Evolutionary conservation across 2,113 vertebrate genomes (phyloP).

Genomic region (Rhombomys opimus): DNA sequence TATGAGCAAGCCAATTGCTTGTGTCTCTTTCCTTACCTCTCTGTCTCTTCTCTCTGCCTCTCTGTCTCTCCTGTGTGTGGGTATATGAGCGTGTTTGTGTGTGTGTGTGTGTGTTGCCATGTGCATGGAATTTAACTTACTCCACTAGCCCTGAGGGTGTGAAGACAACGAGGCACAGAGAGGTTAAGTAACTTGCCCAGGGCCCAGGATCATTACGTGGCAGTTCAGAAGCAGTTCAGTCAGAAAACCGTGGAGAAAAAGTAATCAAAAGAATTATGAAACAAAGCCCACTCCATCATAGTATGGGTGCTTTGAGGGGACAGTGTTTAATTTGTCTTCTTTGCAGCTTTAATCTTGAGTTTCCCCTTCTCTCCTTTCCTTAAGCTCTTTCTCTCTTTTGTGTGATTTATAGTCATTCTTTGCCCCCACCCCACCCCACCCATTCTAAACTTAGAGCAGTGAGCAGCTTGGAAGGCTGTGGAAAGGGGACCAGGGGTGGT

Average conservation of each 20-base stretch:
- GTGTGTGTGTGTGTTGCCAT: not conserved
- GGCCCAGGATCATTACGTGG: constrained; percentile 52
- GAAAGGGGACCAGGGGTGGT: not conserved
- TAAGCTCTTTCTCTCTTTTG: not conserved
- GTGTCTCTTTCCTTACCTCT: not conserved
- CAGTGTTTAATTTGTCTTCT: constrained; percentile 21
- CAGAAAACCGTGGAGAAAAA: constrained; percentile 12
- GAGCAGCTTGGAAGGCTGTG: constrained; percentile 41
- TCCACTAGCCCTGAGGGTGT: not conserved
- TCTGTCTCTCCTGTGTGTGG: not conserved
- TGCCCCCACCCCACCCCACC: not conserved
- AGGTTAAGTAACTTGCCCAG: constrained; percentile 66
- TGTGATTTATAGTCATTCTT: not conserved
- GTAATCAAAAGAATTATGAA: constrained; percentile 38
- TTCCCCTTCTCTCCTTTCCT: not conserved
- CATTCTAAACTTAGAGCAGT: not conserved
- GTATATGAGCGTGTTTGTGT: not conserved
- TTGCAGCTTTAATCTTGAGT: not conserved
- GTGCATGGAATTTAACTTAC: not conserved
- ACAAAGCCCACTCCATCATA: not conserved
- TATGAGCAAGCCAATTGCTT: not conserved
- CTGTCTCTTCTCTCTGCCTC: not conserved
- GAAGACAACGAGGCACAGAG: not conserved
- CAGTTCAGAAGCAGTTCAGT: constrained; percentile 48
- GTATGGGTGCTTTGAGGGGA: not conserved